A percentile compares a stretch with the other conserved stretches of the same genome.
Evolutionary conservation across 2,888 invertebrate genomes (phyloP).

Genomic region (Achlya flavicornis): DNA sequence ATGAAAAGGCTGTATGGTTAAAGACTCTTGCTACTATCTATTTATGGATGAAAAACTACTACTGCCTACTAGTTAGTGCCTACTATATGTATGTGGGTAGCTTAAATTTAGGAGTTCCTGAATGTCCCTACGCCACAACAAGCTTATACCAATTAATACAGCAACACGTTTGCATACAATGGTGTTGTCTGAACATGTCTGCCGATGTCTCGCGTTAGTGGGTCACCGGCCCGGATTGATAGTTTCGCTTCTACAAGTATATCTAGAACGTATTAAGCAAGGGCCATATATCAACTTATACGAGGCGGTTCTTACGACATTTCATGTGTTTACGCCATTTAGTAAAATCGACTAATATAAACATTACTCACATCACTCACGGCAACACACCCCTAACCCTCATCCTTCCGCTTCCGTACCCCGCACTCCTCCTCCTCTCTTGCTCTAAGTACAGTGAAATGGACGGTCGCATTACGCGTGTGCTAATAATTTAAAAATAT

Average conservation of each 20-base stretch:
- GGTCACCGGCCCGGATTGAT: constrained; percentile 63
- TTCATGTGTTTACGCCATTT: too few species aligned
- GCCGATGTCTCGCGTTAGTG: constrained; percentile 41
- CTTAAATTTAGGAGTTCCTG: not conserved
- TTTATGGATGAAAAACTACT: too few species aligned
- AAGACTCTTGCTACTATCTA: too few species aligned
- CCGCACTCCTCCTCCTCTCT: too few species aligned
- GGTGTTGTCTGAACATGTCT: constrained; percentile 40
- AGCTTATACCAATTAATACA: constrained; percentile 52
- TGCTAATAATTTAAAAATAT: too few species aligned
- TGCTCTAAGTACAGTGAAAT: too few species aligned
- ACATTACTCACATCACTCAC: too few species aligned
- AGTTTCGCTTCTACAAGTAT: constrained; percentile 38
- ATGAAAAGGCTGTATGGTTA: too few species aligned
- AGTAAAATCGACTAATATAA: too few species aligned
- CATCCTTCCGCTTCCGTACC: too few species aligned
- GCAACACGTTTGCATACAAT: constrained; percentile 68
- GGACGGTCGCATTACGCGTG: too few species aligned
- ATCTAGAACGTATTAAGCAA: constrained; percentile 12
- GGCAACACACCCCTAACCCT: too few species aligned
- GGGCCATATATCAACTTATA: constrained; percentile 24
- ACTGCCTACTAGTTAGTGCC: not conserved
- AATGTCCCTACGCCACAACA: not conserved
- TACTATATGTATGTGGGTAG: not conserved
- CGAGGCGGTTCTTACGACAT: constrained; percentile 8